Conservation (phyloP, 2,888 invertebrate species). For the Cheilosia vernalis region DNA sequence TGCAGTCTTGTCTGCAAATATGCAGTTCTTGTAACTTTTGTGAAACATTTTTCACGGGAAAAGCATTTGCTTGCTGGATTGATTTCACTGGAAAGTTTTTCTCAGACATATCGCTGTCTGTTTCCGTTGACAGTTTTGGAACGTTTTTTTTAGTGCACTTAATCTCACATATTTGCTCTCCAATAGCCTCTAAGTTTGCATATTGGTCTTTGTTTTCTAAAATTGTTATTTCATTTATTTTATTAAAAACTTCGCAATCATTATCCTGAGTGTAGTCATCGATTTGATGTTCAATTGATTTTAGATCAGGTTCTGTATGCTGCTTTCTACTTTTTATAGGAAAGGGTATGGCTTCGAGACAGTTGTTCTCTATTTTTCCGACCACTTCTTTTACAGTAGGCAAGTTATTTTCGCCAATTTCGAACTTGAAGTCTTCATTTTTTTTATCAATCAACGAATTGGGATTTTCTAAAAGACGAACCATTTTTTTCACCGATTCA, state of each 20-base stretch:
- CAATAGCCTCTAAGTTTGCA: constrained; percentile 71
- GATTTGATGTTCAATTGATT: constrained; percentile 56
- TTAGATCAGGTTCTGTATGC: constrained; percentile 16
- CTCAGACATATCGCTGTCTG: background rate
- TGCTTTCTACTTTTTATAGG: background rate
- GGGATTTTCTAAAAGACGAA: constrained; percentile 23
- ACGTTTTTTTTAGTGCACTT: constrained; percentile 78
- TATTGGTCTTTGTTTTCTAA: constrained; percentile 74
- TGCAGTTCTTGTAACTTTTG: background rate
- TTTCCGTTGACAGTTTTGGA: constrained; percentile 75
- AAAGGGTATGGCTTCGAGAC: constrained; percentile 53
- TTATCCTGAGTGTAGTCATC: background rate
- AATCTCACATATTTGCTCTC: constrained; percentile 79
- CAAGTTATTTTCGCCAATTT: background rate
- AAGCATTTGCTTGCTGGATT: background rate
- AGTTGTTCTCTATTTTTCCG: constrained; percentile 40
- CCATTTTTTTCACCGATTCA: constrained; percentile 43
- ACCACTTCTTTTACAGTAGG: constrained; percentile 23
- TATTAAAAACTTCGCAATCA: background rate
- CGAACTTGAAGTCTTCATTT: background rate
- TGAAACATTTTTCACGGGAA: background rate
- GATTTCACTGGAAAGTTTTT: background rate
- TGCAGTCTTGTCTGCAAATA: background rate
- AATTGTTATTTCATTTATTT: constrained; percentile 39
- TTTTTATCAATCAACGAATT: background rate